Conservation (phyloP, 2,888 invertebrate genomes). For the Scelioninae gen. 1 region DNA sequence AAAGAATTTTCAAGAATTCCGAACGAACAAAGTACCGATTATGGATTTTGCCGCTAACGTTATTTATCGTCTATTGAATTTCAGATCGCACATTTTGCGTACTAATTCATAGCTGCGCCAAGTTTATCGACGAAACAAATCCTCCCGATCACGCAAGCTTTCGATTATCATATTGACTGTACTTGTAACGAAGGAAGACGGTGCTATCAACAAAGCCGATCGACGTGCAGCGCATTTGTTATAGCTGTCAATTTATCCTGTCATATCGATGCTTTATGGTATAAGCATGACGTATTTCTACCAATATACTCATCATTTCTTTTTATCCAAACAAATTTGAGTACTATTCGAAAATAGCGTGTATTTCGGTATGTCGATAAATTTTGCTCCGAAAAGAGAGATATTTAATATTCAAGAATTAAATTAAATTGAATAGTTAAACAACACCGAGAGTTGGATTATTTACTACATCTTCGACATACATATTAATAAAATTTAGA, state of each 20-base stretch:
- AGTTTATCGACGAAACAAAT: slow-evolving; percentile 77
- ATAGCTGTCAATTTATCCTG: slow-evolving; percentile 77
- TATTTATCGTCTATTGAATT: slow-evolving; percentile 81
- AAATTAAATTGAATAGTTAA: no score
- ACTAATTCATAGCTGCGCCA: slow-evolving; percentile 76
- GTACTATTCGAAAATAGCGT: not conserved
- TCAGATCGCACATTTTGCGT: slow-evolving; percentile 76
- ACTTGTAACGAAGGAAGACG: slow-evolving; percentile 69
- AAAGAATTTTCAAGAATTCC: slow-evolving; percentile 70
- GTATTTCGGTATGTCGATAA: not conserved
- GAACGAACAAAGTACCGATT: slow-evolving; percentile 77
- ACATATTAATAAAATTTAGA: no score
- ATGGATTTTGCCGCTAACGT: slow-evolving; percentile 76
- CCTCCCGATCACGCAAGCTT: slow-evolving; percentile 75
- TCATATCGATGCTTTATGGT: slow-evolving; percentile 69
- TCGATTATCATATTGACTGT: slow-evolving; percentile 76
- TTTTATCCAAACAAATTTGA: slow-evolving; percentile 17
- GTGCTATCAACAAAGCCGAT: slow-evolving; percentile 75
- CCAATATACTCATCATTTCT: slow-evolving; percentile 19
- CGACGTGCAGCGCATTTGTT: slow-evolving; percentile 76
- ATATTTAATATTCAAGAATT: no score
- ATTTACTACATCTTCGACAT: no score
- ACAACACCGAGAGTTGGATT: no score
- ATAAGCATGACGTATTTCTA: slow-evolving; percentile 43
- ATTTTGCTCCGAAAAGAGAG: not conserved